phyloP scores from a whole-genome alignment of 1,140 invertebrate species.

The Heterodera schachtii region DNA sequence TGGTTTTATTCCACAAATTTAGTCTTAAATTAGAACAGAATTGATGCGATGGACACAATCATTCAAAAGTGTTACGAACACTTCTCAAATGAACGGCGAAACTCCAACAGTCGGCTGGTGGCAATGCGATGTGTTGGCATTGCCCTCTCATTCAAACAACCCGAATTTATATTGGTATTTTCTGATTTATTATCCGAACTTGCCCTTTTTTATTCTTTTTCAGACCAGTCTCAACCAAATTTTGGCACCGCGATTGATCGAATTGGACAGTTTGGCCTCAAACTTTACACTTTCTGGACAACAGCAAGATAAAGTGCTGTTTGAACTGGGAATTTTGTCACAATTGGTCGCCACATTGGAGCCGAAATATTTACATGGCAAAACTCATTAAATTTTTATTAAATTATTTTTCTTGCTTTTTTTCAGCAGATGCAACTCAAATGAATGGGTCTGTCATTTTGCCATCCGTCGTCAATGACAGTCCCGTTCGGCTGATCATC shows the following conservation, averaged over 20 bases:
- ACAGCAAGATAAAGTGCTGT: slow-evolving; percentile 7
- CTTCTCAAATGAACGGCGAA: slow-evolving; percentile 10
- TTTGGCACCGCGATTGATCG: slow-evolving; percentile 19
- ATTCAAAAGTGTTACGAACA: slow-evolving; percentile 27
- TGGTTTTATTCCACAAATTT: neutral
- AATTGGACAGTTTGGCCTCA: slow-evolving; percentile 15
- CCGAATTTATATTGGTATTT: slow-evolving; percentile 24
- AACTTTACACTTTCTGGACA: neutral
- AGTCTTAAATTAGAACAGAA: neutral
- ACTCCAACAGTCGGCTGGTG: slow-evolving; percentile 1
- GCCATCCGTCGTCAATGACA: neutral
- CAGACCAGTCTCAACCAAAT: slow-evolving; percentile 28
- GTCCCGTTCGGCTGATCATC: slow-evolving; percentile 19
- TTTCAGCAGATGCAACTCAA: neutral
- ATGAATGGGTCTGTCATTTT: neutral
- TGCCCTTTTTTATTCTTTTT: neutral
- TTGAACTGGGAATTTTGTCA: slow-evolving; percentile 28
- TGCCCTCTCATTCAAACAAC: slow-evolving; percentile 28
- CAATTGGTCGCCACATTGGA: slow-evolving; percentile 25
- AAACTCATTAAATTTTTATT: neutral
- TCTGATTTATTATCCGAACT: neutral
- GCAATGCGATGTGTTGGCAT: slow-evolving; percentile 28
- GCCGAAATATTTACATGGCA: neutral
- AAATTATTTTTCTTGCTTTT: slow-evolving; percentile 1
- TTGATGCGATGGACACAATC: slow-evolving; percentile 7